Evolutionary conservation across 2,888 invertebrate species (phyloP), one percentile per base, ranked within the genome.

Genomic region (Schizotus pectinicornis): DNA sequence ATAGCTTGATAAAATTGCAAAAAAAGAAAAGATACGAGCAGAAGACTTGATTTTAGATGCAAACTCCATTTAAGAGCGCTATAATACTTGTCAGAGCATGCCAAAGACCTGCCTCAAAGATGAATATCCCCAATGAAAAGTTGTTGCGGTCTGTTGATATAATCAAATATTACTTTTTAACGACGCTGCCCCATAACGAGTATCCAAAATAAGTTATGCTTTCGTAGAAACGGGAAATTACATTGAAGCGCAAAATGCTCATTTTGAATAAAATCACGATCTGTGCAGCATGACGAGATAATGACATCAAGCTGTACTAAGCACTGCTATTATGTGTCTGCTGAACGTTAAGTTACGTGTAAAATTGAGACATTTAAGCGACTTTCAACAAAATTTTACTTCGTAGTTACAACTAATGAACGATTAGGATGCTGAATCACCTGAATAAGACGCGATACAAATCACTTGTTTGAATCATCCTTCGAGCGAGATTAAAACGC

Each of bases 151-250:
- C 45, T 32, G 7, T 22, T 12, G 33, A 45, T 45, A 45, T 32
- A 30, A 45, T 45, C 32, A 32, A 45, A 45, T 31, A 45, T 32
- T 33, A 31, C 45, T 45, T 45, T 22, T 45, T 45, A 45, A 45
- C 45, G 45, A 45, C 14, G 22, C 5, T 22, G 22, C 33, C 33
- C 33, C 34, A 9, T 45, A 45, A 45, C 45, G 45, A 45, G 33
- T 14, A 45, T 45, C 22, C 45, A 45, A 13, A 45, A 45, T 33
- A 33, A 45, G 7, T 33, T 22, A n/a, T n/a, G 30, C 30, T 30
- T 2, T 14, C 42, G 6, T n/a, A n/a, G 42, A 30, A 32, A 42
- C 12, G 31, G n/a, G 31, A n/a, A 32, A 42, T 30, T 46, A 46
- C 14, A 39, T 22, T 39, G 12, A 39, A 39, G 39, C 39, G 6